Evolutionary conservation across 92 coral and sea anemone genomes (phyloP).

Genomic region (Umimayanthus chanpuru): DNA sequence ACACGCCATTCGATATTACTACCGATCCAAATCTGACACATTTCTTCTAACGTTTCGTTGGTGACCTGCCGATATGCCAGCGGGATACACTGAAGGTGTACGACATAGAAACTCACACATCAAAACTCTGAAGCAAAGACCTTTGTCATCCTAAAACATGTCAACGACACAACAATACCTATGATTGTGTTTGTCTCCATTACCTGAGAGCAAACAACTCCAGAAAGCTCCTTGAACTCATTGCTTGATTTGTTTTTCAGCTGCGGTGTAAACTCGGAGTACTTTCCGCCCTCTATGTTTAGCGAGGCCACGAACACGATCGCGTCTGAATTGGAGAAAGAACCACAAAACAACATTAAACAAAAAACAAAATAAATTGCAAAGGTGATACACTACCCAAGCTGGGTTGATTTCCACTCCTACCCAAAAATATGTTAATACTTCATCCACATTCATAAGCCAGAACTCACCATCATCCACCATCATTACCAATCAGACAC

Average conservation of each 20-base stretch:
- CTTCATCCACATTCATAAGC: not conserved
- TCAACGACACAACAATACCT: too few species aligned
- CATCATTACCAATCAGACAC: not conserved
- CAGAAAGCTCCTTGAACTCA: not conserved
- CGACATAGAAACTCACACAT: too few species aligned
- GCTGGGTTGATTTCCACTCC: not conserved
- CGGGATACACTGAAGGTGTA: too few species aligned
- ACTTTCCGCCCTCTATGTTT: not conserved
- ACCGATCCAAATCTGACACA: too few species aligned
- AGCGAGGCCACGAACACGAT: constrained; percentile 15
- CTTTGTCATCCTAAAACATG: too few species aligned
- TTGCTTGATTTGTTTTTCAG: constrained; percentile 9
- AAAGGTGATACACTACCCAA: not conserved
- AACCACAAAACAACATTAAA: not conserved
- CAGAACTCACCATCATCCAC: not conserved
- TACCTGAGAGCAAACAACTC: constrained; percentile 25
- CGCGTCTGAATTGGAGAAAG: not conserved
- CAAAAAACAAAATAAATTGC: not conserved
- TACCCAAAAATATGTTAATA: not conserved
- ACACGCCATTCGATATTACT: too few species aligned
- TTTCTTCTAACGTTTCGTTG: too few species aligned
- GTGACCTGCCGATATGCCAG: too few species aligned
- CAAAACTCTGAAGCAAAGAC: too few species aligned
- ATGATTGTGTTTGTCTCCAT: not conserved
- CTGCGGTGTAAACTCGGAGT: not conserved